Percentiles rank a stretch among this genome's conserved stretches.
phyloP scores from a whole-genome alignment of 1,140 invertebrate genomes.

The Orius laevigatus region DNA sequence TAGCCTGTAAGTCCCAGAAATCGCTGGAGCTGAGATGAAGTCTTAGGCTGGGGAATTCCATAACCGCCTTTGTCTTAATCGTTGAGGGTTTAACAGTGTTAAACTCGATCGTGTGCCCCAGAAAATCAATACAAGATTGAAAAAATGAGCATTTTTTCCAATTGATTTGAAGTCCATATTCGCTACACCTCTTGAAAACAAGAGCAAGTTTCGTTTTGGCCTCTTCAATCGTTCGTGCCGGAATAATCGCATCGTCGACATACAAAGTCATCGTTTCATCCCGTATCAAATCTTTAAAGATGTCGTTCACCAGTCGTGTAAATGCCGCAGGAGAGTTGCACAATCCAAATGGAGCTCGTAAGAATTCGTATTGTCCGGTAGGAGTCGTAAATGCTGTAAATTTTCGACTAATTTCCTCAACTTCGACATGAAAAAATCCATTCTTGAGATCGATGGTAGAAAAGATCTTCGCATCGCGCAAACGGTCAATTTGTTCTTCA shows the following conservation, averaged over 20 bases:
- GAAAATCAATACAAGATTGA: conserved; percentile 22
- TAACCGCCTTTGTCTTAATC: conserved; percentile 23
- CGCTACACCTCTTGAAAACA: conserved; percentile 14
- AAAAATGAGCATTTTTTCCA: conserved; percentile 27
- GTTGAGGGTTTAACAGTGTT: conserved; percentile 20
- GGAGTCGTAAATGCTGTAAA: conserved; percentile 26
- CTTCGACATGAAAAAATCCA: conserved; percentile 21
- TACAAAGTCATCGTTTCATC: conserved; percentile 8
- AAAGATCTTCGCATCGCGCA: conserved; percentile 15
- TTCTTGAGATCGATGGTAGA: conserved; percentile 15
- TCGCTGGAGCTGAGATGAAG: conserved; percentile 22
- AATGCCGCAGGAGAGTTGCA: conserved; percentile 21
- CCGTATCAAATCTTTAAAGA: conserved; percentile 14
- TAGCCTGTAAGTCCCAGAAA: conserved; percentile 26
- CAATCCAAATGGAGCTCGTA: conserved; percentile 24
- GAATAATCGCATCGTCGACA: conserved; percentile 17
- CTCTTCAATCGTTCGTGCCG: conserved; percentile 2
- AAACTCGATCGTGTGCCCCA: conserved; percentile 22
- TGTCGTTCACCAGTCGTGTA: conserved; percentile 21
- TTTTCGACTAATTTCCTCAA: conserved; percentile 20
- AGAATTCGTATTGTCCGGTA: conserved; percentile 22
- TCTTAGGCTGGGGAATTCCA: conserved; percentile 23
- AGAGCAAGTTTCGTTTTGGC: conserved; percentile 14
- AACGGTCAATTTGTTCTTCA: conserved; percentile 27
- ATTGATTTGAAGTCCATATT: conserved; percentile 26